Evolutionary conservation across 1,140 invertebrate species (phyloP).

Genomic region (Luehdorfia chinensis): DNA sequence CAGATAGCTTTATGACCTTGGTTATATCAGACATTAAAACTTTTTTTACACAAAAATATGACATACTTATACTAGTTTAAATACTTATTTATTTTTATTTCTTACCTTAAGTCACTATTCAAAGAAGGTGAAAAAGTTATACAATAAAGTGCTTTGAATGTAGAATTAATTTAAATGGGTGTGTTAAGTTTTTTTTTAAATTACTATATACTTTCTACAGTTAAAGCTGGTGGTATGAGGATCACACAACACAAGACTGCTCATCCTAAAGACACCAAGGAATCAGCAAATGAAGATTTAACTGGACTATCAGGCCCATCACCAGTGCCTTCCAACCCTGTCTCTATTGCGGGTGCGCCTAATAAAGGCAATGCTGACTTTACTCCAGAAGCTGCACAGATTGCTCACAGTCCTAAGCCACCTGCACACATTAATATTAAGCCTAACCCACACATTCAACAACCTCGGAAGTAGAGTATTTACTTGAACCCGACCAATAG

Average conservation of each 20-base stretch:
- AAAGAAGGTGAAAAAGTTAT: no score
- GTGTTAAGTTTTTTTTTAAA: no score
- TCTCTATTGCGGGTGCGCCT: slow-evolving; percentile 87
- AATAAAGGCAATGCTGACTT: slow-evolving; percentile 91
- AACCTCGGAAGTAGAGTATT: slow-evolving; percentile 84
- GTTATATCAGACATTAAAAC: not conserved
- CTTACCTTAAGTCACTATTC: not conserved
- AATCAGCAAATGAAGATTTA: slow-evolving; percentile 66
- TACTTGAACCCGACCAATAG: not conserved
- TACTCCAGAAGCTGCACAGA: slow-evolving; percentile 90
- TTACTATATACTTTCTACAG: no score
- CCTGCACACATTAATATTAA: slow-evolving; percentile 80
- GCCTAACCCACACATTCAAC: slow-evolving; percentile 82
- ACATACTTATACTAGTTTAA: slow-evolving; percentile 4
- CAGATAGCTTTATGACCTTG: not conserved
- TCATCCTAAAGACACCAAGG: slow-evolving; percentile 80
- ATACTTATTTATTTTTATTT: not conserved
- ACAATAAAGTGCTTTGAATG: no score
- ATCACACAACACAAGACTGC: slow-evolving; percentile 92
- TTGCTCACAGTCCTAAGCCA: slow-evolving; percentile 85
- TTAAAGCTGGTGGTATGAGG: slow-evolving; percentile 94
- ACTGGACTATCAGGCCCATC: slow-evolving; percentile 71
- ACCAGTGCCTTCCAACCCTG: slow-evolving; percentile 83
- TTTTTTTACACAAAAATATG: not conserved
- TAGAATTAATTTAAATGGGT: not conserved